phyloP scores from a whole-genome alignment of 2,113 vertebrate species.

The Perognathus longimembris region DNA sequence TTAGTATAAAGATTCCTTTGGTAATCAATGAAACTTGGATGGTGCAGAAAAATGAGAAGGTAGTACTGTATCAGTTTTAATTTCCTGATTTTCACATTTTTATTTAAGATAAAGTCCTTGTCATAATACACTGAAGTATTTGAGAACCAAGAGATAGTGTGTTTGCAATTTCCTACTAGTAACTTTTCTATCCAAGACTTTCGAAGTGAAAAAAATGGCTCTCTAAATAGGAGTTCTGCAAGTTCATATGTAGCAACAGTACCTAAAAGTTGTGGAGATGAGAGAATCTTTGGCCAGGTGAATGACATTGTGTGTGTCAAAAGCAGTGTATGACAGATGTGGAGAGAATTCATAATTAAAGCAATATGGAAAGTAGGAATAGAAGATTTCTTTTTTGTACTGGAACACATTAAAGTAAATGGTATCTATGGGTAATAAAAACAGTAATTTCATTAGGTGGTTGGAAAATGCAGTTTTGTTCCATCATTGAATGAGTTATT shows the following conservation, averaged over 20 bases:
- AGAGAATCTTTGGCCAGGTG: neutral
- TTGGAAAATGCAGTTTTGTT: neutral
- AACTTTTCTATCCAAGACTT: constrained; percentile 25
- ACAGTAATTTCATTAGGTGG: neutral
- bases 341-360: neutral
- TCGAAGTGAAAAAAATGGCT: neutral
- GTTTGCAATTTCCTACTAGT: neutral
- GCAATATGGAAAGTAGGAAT: neutral
- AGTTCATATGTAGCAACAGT: neutral
- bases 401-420: neutral
- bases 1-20: neutral
- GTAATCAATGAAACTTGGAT: neutral
- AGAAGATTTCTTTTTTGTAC: neutral
- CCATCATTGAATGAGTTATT: neutral
- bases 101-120: neutral
- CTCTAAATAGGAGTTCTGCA: neutral
- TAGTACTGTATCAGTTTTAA: neutral
- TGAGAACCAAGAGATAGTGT: neutral
- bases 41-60: neutral
- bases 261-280: neutral
- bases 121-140: neutral
- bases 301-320: neutral
- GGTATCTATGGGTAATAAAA: neutral
- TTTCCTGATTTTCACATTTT: neutral
- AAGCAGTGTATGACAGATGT: neutral